Percentiles rank a stretch among this genome's conserved stretches.
Evolutionary conservation across 2,113 vertebrate species (phyloP).

Genomic region (Psephotus haematonotus): DNA sequence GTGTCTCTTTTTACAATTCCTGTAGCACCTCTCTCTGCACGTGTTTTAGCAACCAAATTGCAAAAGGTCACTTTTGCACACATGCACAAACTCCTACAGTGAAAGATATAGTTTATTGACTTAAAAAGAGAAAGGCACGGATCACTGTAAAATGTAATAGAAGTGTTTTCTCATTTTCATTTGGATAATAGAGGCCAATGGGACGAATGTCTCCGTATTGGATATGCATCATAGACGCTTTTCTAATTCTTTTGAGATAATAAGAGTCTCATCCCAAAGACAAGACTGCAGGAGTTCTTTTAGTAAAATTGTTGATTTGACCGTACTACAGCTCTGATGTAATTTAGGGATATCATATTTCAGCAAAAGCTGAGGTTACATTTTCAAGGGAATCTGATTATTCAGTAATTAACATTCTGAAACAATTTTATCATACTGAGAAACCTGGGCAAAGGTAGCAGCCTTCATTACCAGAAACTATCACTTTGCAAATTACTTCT

Average conservation of each 20-base stretch:
- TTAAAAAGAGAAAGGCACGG: constrained; percentile 14
- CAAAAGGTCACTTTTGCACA: constrained; percentile 17
- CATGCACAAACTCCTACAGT: background rate
- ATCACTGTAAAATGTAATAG: constrained; percentile 18
- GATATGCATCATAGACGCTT: background rate
- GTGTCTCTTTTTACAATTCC: background rate
- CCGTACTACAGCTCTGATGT: background rate
- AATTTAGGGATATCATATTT: background rate
- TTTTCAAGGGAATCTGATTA: constrained; percentile 16
- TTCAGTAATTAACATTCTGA: constrained; percentile 47
- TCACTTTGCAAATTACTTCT: constrained; percentile 42
- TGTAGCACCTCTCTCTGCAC: background rate
- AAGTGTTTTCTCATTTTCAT: constrained; percentile 32
- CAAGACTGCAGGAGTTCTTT: background rate
- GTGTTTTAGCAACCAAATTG: background rate
- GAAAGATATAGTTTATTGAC: background rate
- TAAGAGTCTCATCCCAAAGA: background rate
- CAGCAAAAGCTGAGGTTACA: background rate
- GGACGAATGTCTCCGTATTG: background rate
- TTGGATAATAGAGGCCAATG: constrained; percentile 19
- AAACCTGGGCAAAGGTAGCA: constrained; percentile 38
- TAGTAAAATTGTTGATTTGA: background rate
- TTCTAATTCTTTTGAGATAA: constrained; percentile 29
- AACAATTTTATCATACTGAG: constrained; percentile 11
- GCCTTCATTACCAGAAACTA: constrained; percentile 32